phyloP scores from a whole-genome alignment of 2,888 invertebrate species.

The Andrena praecox region DNA sequence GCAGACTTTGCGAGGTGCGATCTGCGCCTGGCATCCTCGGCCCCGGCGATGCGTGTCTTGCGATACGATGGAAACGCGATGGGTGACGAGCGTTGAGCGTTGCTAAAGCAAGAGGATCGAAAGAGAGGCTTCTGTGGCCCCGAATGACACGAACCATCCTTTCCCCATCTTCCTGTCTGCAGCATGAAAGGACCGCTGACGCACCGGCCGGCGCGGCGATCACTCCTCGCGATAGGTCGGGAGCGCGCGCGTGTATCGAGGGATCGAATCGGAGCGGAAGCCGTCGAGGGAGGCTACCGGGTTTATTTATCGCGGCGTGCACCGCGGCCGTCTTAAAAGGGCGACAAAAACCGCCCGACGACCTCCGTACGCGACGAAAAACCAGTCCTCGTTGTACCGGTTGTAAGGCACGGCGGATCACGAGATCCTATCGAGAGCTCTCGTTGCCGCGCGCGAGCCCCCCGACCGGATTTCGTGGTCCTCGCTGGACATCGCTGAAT shows the following conservation, averaged over 20 bases:
- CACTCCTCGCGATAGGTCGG: constrained; percentile 54
- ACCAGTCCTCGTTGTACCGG: constrained; percentile 72
- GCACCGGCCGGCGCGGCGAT: constrained; percentile 24
- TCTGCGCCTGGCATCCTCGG: background rate
- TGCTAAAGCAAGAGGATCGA: background rate
- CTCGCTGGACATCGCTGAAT: constrained; percentile 73
- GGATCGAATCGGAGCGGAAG: constrained; percentile 58
- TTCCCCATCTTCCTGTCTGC: constrained; percentile 23
- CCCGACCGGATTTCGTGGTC: constrained; percentile 59
- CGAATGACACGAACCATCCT: constrained; percentile 8
- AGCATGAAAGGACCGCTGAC: constrained; percentile 29
- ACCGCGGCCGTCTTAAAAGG: constrained; percentile 57
- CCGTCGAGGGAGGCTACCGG: constrained; percentile 40
- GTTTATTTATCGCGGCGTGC: constrained; percentile 68
- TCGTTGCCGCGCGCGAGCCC: constrained; percentile 27
- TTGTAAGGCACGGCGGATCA: constrained; percentile 52
- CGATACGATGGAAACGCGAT: background rate
- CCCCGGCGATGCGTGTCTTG: background rate
- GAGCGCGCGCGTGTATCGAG: constrained; percentile 36
- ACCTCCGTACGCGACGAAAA: constrained; percentile 68
- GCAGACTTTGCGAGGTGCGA: background rate
- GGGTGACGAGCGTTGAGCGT: background rate
- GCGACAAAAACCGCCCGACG: constrained; percentile 66
- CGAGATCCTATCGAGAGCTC: constrained; percentile 70
- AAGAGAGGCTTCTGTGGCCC: background rate